Conservation (phyloP, 1,140 invertebrate species). For the Batillaria attramentaria region DNA sequence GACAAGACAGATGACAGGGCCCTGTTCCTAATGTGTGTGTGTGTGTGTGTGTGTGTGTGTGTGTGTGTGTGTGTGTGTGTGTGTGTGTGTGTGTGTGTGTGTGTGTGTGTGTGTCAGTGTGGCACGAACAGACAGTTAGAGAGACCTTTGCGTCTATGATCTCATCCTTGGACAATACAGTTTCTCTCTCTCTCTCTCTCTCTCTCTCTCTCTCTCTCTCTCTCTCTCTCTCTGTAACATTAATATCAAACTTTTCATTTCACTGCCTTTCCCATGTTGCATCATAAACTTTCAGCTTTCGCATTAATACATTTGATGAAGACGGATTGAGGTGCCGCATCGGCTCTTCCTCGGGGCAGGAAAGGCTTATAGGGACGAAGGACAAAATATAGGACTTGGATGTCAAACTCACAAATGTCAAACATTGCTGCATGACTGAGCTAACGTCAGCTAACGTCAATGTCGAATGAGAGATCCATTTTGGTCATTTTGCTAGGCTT, state of each 20-base stretch:
- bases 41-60: background rate
- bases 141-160: too few species aligned
- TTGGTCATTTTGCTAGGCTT: too few species aligned
- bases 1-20: background rate
- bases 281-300: background rate
- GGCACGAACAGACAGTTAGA: too few species aligned
- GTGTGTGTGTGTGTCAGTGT: background rate
- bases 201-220: background rate
- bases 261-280: background rate
- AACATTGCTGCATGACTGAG: too few species aligned
- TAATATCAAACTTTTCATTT: background rate
- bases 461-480: too few species aligned
- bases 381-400: too few species aligned
- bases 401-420: too few species aligned
- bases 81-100: background rate
- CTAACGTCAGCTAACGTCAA: too few species aligned
- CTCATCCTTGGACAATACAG: too few species aligned
- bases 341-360: too few species aligned
- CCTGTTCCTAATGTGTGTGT: background rate
- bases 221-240: background rate
- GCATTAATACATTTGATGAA: background rate
- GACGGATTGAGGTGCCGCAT: too few species aligned
- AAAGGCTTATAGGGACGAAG: too few species aligned
- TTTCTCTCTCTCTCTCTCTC: background rate
- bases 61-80: background rate